Conservation (phyloP, 2,888 invertebrate genomes). For the Spodoptera exigua region DNA sequence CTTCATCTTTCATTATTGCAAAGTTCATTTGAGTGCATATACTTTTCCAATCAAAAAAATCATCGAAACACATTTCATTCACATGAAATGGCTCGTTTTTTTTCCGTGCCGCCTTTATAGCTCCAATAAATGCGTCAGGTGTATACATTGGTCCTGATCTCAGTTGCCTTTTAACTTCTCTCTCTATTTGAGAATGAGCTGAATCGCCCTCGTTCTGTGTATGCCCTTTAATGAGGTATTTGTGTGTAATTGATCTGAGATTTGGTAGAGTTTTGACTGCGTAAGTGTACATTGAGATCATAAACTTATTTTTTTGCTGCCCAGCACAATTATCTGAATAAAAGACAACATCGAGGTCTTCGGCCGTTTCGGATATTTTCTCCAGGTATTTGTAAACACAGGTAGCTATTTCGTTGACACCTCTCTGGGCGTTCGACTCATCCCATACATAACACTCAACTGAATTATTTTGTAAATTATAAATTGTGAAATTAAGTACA, state of each 20-base stretch:
- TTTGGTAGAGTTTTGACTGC: constrained; percentile 15
- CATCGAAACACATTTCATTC: constrained; percentile 43
- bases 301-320: constrained; percentile 28
- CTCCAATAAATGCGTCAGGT: constrained; percentile 36
- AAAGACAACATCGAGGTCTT: constrained; percentile 56
- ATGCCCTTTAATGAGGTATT: constrained; percentile 37
- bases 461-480: constrained; percentile 49
- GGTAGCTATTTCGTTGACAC: constrained; percentile 58
- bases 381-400: too few relatives aligned
- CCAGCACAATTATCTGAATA: constrained; percentile 57
- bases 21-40: constrained; percentile 45
- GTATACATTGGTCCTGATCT: constrained; percentile 38
- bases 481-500: constrained; percentile 59
- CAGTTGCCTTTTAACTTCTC: constrained; percentile 39
- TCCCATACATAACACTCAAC: constrained; percentile 63
- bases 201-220: constrained; percentile 46
- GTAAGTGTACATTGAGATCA: constrained; percentile 15
- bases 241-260: constrained; percentile 17
- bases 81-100: constrained; percentile 38
- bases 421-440: constrained; percentile 61
- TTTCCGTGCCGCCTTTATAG: constrained; percentile 36
- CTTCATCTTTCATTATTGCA: constrained; percentile 43
- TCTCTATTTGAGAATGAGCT: constrained; percentile 41
- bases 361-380: constrained; percentile 38
- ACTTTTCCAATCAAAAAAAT: constrained; percentile 46